Evolutionary conservation across 2,113 vertebrate species (phyloP).

Genomic region (Stictonetta naevosa): DNA sequence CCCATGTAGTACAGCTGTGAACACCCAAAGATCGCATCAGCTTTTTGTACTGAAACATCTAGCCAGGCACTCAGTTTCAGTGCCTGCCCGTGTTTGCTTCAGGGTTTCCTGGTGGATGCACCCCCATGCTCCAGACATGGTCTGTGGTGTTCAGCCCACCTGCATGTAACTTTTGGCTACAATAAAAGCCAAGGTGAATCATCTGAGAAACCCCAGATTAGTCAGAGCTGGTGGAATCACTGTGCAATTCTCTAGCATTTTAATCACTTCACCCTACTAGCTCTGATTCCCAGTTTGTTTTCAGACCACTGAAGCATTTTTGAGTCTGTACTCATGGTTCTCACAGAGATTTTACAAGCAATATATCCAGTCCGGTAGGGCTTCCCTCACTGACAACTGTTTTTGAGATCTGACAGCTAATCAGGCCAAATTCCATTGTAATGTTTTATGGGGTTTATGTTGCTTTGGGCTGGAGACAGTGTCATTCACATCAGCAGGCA

Average conservation of each 20-base stretch:
- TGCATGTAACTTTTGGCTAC: neutral
- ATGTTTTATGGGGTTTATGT: neutral
- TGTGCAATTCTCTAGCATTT: neutral
- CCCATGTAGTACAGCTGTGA: neutral
- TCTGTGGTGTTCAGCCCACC: neutral
- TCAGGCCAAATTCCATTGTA: neutral
- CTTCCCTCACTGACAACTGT: neutral
- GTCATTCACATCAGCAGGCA: neutral
- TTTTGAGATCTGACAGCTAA: neutral
- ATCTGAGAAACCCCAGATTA: neutral
- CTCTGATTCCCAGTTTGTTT: neutral
- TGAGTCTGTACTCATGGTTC: neutral
- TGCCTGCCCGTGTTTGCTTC: fast-evolving
- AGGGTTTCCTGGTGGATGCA: neutral
- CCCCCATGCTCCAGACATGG: fast-evolving
- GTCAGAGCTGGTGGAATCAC: neutral
- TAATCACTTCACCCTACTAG: neutral
- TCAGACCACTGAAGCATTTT: neutral
- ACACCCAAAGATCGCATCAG: neutral
- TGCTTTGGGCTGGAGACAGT: neutral
- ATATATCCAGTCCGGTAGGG: neutral
- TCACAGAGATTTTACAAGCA: neutral
- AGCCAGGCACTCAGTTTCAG: neutral
- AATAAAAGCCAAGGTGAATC: neutral
- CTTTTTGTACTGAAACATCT: neutral